Evolutionary conservation across 2,113 vertebrate genomes (phyloP).

Genomic region (Coptodon rendalli): DNA sequence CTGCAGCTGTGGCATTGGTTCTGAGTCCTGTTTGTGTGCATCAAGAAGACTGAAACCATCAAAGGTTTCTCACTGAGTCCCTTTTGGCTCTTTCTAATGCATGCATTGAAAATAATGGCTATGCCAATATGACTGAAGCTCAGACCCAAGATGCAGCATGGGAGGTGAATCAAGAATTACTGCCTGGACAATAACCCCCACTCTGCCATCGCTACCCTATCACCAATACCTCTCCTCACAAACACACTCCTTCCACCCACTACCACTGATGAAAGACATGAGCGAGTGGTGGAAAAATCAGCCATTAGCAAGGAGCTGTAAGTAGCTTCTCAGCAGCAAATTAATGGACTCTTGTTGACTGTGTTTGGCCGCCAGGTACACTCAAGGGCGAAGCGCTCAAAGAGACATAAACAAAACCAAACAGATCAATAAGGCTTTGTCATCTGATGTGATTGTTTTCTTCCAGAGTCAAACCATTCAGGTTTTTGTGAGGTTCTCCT

Average conservation of each 20-base stretch:
- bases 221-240: neutral
- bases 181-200: neutral
- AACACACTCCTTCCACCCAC: slow-evolving; percentile 11
- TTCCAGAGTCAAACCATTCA: neutral
- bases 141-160: neutral
- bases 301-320: slow-evolving; percentile 8
- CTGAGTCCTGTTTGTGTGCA: neutral
- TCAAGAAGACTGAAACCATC: slow-evolving; percentile 15
- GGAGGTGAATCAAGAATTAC: slow-evolving; percentile 4
- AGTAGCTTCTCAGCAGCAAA: slow-evolving; percentile 9
- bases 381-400: slow-evolving; percentile 7
- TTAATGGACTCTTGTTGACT: slow-evolving; percentile 31
- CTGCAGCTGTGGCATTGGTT: neutral
- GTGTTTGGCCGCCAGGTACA: neutral
- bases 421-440: neutral
- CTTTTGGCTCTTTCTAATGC: neutral
- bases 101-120: slow-evolving; percentile 13
- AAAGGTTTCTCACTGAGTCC: neutral
- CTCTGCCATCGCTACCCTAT: neutral
- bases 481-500: neutral
- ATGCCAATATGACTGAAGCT: neutral
- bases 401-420: slow-evolving; percentile 14
- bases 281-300: slow-evolving; percentile 6
- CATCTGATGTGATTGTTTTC: neutral
- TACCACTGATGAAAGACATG: neutral